Evolutionary conservation across 2,888 invertebrate genomes (phyloP).

Genomic region (Patella depressa): DNA sequence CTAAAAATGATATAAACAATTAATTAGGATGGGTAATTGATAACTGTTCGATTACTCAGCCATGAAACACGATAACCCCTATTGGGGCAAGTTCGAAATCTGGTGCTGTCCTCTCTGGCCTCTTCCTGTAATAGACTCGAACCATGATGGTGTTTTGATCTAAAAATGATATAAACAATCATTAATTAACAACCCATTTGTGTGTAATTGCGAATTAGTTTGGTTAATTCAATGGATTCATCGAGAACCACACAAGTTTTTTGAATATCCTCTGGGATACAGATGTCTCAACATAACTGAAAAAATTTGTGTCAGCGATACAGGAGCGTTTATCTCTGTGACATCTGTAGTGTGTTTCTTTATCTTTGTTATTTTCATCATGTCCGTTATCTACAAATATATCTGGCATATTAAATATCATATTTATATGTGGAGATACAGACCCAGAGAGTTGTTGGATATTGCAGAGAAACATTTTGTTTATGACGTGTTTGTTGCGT

Average conservation of each 20-base stretch:
- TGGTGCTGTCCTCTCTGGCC: no score
- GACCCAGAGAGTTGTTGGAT: constrained; percentile 72
- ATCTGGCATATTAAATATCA: neutral
- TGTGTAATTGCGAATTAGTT: constrained; percentile 76
- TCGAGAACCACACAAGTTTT: constrained; percentile 8
- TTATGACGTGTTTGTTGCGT: constrained; percentile 81
- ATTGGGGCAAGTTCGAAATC: no score
- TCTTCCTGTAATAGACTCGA: no score
- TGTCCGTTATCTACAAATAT: neutral
- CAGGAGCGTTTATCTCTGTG: neutral
- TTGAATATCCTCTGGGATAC: neutral
- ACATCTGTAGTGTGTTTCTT: neutral
- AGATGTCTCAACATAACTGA: neutral
- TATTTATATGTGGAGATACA: neutral
- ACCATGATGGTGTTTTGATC: no score
- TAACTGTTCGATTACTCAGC: no score
- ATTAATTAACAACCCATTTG: constrained; percentile 73
- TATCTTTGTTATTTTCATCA: neutral
- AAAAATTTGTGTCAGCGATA: neutral
- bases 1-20: no score
- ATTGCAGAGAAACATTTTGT: constrained; percentile 40
- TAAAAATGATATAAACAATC: no score
- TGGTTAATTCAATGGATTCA: constrained; percentile 39
- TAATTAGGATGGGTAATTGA: no score
- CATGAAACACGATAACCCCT: no score